Conservation (phyloP, 2,113 vertebrate species). For the Carassius gibelio region DNA sequence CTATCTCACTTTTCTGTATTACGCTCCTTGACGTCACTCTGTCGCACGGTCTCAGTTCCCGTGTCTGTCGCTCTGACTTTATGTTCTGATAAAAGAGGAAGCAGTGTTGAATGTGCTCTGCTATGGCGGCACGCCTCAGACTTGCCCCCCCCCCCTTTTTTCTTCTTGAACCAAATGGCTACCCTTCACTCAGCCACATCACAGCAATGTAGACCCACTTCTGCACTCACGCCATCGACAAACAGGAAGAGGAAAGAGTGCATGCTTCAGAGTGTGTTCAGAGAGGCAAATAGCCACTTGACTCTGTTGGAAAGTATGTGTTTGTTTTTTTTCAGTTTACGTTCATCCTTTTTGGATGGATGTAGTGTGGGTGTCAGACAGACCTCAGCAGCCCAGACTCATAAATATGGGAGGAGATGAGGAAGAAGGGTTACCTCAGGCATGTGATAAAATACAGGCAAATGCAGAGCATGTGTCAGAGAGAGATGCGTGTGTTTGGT, state of each 20-base stretch:
- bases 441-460: neutral
- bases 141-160: neutral
- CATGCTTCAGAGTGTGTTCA: constrained; percentile 16
- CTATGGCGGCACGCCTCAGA: neutral
- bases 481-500: neutral
- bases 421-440: neutral
- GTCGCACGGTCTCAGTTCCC: neutral
- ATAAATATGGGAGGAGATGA: constrained; percentile 1
- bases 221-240: constrained; percentile 10
- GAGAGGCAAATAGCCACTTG: constrained; percentile 20
- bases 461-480: neutral
- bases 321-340: constrained; percentile 9
- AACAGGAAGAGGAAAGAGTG: constrained; percentile 31
- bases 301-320: constrained; percentile 14
- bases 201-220: neutral
- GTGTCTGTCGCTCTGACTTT: neutral
- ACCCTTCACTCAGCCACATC: neutral
- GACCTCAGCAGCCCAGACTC: neutral
- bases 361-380: neutral
- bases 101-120: neutral
- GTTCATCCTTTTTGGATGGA: neutral
- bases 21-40: constrained; percentile 10
- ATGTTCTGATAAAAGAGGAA: constrained; percentile 25
- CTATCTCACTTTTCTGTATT: constrained; percentile 12
- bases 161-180: neutral